Percentiles rank a stretch among this genome's conserved stretches.
Conservation (phyloP, 2,888 invertebrate species). For the Phyto melanocephala region DNA sequence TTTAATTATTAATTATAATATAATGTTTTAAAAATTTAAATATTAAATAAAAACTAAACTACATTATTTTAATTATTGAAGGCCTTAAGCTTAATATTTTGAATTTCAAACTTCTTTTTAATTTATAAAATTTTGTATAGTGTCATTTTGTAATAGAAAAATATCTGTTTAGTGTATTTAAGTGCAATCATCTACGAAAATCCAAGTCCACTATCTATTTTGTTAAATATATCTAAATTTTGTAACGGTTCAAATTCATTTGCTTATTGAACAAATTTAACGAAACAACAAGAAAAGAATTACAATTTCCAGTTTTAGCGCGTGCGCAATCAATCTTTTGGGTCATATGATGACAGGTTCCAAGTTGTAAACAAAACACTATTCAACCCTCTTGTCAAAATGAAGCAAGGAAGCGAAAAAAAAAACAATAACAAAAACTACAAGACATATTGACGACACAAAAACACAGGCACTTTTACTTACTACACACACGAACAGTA, state of each 20-base stretch:
- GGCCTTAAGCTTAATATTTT: too few relatives aligned
- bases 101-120: too few relatives aligned
- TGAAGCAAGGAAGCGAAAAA: background rate
- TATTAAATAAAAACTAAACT: too few relatives aligned
- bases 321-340: slow-evolving; percentile 33
- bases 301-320: slow-evolving; percentile 1
- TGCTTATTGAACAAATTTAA: slow-evolving; percentile 37
- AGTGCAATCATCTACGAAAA: too few relatives aligned
- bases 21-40: too few relatives aligned
- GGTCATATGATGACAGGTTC: slow-evolving; percentile 63
- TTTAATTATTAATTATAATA: too few relatives aligned
- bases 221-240: background rate
- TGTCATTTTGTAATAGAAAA: too few relatives aligned
- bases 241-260: background rate
- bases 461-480: slow-evolving; percentile 21
- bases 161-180: too few relatives aligned
- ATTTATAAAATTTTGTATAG: too few relatives aligned
- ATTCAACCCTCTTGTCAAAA: slow-evolving; percentile 59
- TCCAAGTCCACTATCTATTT: too few relatives aligned
- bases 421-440: slow-evolving; percentile 7
- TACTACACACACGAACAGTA: slow-evolving; percentile 8
- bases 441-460: slow-evolving; percentile 44
- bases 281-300: background rate
- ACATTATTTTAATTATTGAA: too few relatives aligned
- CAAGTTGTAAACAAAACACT: slow-evolving; percentile 63